Base-by-base conservation (phyloP, 2,888 invertebrate species). In the Boloria selene region DNA sequence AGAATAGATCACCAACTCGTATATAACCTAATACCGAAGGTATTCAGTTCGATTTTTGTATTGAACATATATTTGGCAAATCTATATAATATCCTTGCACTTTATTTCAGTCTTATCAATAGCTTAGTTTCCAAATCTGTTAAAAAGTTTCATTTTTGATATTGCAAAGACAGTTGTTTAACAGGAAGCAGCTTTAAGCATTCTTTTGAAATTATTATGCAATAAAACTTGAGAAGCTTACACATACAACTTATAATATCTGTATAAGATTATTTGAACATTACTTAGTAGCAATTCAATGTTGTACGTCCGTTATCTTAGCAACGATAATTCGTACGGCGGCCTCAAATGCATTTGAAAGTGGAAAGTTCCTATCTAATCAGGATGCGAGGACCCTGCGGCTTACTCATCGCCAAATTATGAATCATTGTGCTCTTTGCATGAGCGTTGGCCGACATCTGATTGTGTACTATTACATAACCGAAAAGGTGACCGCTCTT, bases 401-500 rank as follows among this genome's bases (percentile, higher is more conserved):
- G 56, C 67, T 72, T 71, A 69, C 70, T 73, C 70, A 70, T 68
- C 72, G 69, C 69, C 51, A 61, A 69, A 69, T 64, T 58, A 72
- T 73, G 73, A 70, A 68, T 71, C 71, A 71, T 72, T 68, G 67
- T 64, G 61, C 47, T 49, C 58, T 61, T 47, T 38, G 61, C 51
- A 49, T 61, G 59, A 58, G 49, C 31, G 47, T 54, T 65, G 69
- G 62, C 54, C 61, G 69, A 70, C 63, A 72, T 72, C 65, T 70
- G 69, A 65, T 72, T 69, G 65, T 68, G 64, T 50, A 45, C 18
- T 54, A 22, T 77, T 76, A 74, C 68, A 68, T 69, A 76, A 77
- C 65, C 61, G 22, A 64, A 73, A 75, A 73, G 70, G 65, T 75
- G 74, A 75, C 71, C 73, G 76, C 70, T 73, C 70, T 76, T 77